phyloP scores from a whole-genome alignment of 2,113 vertebrate genomes.

The Tachuris rubrigastra region DNA sequence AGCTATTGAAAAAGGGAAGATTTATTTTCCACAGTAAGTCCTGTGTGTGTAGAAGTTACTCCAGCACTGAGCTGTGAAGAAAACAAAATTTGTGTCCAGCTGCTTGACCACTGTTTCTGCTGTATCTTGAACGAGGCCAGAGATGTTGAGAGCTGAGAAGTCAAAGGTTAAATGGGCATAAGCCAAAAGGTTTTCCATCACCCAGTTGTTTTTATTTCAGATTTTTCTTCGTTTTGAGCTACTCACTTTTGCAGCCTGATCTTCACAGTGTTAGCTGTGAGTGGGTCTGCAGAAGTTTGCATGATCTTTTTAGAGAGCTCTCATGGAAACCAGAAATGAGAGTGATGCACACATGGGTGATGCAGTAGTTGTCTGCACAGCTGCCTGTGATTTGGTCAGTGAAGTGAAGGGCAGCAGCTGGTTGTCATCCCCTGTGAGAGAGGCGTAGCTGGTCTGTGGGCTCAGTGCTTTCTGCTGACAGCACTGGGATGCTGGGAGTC shows the following conservation, averaged over 20 bases:
- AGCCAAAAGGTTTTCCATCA: background rate
- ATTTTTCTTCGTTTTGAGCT: background rate
- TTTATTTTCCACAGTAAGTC: background rate
- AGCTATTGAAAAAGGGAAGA: background rate
- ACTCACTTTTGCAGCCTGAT: background rate
- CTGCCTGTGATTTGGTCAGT: background rate
- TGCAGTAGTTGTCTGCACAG: background rate
- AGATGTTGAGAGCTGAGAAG: background rate
- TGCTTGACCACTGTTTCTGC: background rate
- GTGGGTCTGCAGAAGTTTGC: background rate
- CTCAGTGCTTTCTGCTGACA: background rate
- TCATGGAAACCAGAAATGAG: background rate
- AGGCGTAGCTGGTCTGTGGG: background rate
- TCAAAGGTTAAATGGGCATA: background rate
- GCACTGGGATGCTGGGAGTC: background rate
- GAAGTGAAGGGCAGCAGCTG: background rate
- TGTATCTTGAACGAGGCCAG: background rate
- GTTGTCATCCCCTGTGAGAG: background rate
- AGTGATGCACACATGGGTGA: accelerated
- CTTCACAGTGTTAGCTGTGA: background rate
- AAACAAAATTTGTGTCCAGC: background rate
- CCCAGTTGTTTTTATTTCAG: background rate
- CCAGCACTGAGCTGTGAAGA: background rate
- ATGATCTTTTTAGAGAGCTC: background rate
- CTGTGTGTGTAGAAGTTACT: background rate